Evolutionary conservation across 2,797 vertebrate species (phyloP).

Genomic region (Protosalanx chinensis): DNA sequence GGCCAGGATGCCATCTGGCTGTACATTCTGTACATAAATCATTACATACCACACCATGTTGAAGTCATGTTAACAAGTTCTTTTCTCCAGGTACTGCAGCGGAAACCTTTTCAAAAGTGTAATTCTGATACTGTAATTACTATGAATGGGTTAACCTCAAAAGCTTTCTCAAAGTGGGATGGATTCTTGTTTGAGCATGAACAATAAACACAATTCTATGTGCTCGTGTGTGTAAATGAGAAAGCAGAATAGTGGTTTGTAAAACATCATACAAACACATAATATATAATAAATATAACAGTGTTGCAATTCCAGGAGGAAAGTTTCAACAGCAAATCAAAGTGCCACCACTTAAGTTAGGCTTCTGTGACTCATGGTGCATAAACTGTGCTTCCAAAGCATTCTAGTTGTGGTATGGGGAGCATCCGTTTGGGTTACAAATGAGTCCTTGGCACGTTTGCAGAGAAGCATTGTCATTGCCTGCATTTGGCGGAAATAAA

Average conservation of each 20-base stretch:
- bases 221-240: neutral
- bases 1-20: constrained; percentile 31
- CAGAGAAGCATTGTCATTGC: constrained; percentile 40
- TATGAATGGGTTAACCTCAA: too few species aligned
- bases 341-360: constrained; percentile 10
- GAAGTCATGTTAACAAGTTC: constrained; percentile 6
- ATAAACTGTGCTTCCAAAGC: constrained; percentile 35
- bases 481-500: constrained; percentile 48
- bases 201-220: neutral
- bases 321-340: constrained; percentile 10
- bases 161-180: neutral
- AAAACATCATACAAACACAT: neutral
- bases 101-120: neutral
- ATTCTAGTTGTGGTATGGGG: constrained; percentile 38
- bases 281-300: neutral
- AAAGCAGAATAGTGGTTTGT: neutral
- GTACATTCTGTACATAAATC: constrained; percentile 37
- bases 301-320: neutral
- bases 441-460: constrained; percentile 39
- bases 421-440: constrained; percentile 54
- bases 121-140: neutral
- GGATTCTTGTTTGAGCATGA: neutral
- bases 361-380: constrained; percentile 48
- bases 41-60: constrained; percentile 23
- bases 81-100: constrained; percentile 13